phyloP scores from a whole-genome alignment of 2,888 invertebrate genomes.

The Caenorhabditis japonica region DNA sequence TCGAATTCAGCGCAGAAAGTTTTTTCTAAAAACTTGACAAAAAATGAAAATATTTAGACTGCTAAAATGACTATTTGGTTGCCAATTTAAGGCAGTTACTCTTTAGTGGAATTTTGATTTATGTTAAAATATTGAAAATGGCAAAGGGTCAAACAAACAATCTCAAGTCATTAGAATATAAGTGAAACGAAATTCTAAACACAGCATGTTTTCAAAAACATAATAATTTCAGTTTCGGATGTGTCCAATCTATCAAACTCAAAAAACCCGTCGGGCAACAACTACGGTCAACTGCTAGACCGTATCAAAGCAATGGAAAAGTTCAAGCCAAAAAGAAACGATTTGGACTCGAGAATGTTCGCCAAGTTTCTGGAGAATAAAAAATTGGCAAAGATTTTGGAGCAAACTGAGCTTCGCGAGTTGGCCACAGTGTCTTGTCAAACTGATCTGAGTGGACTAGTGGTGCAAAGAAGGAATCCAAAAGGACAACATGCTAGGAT shows the following conservation, averaged over 20 bases:
- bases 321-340: conserved; percentile 50
- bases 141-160: no score
- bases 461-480: conserved; percentile 43
- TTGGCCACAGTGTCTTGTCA: conserved; percentile 51
- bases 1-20: no score
- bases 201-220: no score
- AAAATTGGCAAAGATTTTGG: conserved; percentile 65
- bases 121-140: no score
- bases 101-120: no score
- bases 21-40: no score
- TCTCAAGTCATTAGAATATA: no score
- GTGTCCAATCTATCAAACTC: conserved; percentile 25
- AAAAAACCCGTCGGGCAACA: conserved; percentile 13
- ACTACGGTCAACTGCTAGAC: conserved; percentile 57
- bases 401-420: conserved; percentile 54
- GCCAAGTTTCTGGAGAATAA: conserved; percentile 66
- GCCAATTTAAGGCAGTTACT: no score
- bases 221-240: conserved; percentile 21
- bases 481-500: conserved; percentile 40
- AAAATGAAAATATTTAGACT: no score
- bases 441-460: conserved; percentile 44
- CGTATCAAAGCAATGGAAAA: conserved; percentile 62
- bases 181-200: no score
- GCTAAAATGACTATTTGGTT: no score
- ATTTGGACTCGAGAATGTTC: conserved; percentile 62